Conservation (phyloP, 2,113 vertebrate species). For the Lophius piscatorius region DNA sequence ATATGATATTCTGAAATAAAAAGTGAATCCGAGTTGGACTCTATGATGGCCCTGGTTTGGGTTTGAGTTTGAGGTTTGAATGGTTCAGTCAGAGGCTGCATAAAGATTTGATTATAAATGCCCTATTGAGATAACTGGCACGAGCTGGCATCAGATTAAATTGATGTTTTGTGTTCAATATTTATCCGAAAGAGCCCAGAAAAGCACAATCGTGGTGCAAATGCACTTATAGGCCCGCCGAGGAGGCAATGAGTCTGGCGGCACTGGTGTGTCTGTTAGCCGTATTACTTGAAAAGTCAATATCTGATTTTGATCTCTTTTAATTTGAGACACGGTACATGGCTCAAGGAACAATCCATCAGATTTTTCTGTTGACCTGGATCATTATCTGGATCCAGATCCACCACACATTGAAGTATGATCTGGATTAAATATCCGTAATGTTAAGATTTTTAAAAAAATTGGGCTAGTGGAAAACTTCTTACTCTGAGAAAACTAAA, state of each 20-base stretch:
- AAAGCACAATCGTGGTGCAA: slow-evolving; percentile 5
- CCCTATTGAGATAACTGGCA: slow-evolving; percentile 19
- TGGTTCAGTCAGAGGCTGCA: slow-evolving; percentile 3
- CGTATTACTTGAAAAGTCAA: too few relatives aligned
- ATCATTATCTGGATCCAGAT: too few relatives aligned
- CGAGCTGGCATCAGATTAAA: slow-evolving; percentile 36
- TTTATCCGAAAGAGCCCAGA: slow-evolving; percentile 15
- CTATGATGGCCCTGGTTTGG: neutral
- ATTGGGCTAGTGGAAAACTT: too few relatives aligned
- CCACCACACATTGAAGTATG: too few relatives aligned
- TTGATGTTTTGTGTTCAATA: slow-evolving; percentile 2
- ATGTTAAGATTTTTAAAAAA: too few relatives aligned
- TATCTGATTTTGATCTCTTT: too few relatives aligned
- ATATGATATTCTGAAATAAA: neutral
- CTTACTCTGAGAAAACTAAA: too few relatives aligned
- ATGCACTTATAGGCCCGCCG: neutral
- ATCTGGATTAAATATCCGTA: too few relatives aligned
- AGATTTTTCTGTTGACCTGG: too few relatives aligned
- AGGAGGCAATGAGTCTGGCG: slow-evolving; percentile 4
- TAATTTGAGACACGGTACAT: too few relatives aligned
- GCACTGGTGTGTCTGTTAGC: neutral
- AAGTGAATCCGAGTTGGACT: too few relatives aligned
- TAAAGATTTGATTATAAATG: slow-evolving; percentile 24
- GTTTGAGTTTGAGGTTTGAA: neutral
- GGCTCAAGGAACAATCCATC: too few relatives aligned